Evolutionary conservation across 2,888 invertebrate species (phyloP), one percentile per base, ranked within the genome.

Genomic region (Drosophila limbata): DNA sequence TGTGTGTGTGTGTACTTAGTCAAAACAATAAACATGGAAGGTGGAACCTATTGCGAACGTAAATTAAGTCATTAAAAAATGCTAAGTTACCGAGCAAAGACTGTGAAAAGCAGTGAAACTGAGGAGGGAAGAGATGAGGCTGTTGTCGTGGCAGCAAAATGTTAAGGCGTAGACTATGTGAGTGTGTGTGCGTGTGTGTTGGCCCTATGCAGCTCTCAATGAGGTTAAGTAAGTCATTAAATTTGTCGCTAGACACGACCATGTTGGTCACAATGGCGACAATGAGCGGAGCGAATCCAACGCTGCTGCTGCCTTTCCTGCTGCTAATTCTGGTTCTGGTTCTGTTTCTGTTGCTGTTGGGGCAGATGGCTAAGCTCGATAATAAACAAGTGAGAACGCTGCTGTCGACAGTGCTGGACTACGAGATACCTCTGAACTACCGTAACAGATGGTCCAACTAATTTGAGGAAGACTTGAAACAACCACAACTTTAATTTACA

Each of bases 1-100:
- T 68, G 66, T 61, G 42, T 64, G 21, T 64, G 61, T 73, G 62
- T 75, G 80, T 79, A 84, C 84, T 84, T 87, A 84, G 88, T 77
- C 79, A 84, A 89, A 90, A 90, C 86, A 90, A 90, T 89, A 90
- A 90, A 90, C 81, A 84, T 77, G 86, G 89, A 90, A 90, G 90
- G 88, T 89, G 89, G 87, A 85, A 90, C 89, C 90, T 90, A 89
- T 90, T 89, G 90, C 86, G 79, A 86, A 90, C 89, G 90, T 91
- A 90, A 91, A 91, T 91, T 90, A 91, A 91, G 91, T 90, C 90
- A 91, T 91, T 91, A 90, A 90, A 90, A 91, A 90, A 88, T 90
- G 83, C 89, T 87, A 89, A 90, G 89, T 79, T 82, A 73, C 72
- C 71, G 60, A 56, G 64, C 67, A 21, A 66, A 67, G 50, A 28